Conservation (phyloP, 2,113 vertebrate species). For the Bostrychus sinensis region DNA sequence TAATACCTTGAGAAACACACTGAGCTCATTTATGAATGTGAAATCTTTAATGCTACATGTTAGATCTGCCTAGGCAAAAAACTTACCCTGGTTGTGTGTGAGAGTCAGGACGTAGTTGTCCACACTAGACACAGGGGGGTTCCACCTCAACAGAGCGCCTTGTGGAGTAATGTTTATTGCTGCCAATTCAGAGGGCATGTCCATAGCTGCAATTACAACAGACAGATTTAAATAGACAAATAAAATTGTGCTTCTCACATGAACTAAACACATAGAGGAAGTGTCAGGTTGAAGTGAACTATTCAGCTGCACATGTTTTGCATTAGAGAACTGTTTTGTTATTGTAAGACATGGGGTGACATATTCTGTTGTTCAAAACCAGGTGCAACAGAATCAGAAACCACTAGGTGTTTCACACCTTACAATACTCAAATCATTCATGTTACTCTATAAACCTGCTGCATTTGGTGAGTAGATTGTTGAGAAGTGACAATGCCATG, state of each 20-base stretch:
- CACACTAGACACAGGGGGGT: slow-evolving; percentile 82
- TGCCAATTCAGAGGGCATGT: slow-evolving; percentile 85
- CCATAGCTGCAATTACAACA: slow-evolving; percentile 85
- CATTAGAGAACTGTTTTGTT: neutral
- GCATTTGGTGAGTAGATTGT: neutral
- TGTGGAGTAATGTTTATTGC: slow-evolving; percentile 91
- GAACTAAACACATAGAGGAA: neutral
- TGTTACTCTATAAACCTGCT: neutral
- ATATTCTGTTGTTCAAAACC: too few species aligned
- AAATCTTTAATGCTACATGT: slow-evolving; percentile 24
- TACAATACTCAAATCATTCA: neutral
- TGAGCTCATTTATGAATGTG: slow-evolving; percentile 23
- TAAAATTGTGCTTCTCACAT: too few species aligned
- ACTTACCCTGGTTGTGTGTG: slow-evolving; percentile 83
- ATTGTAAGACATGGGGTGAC: neutral
- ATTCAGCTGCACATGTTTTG: neutral
- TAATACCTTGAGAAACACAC: slow-evolving; percentile 15
- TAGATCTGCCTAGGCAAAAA: neutral
- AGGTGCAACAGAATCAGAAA: too few species aligned
- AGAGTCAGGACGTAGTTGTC: slow-evolving; percentile 91
- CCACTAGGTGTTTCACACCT: too few species aligned
- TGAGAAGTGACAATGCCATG: neutral
- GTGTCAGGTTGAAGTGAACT: too few species aligned
- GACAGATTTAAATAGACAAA: too few species aligned
- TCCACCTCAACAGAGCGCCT: slow-evolving; percentile 90